Evolutionary conservation across 2,113 vertebrate genomes (phyloP), one percentile per base, ranked within the genome.

Genomic region (Orthonyx spaldingii): DNA sequence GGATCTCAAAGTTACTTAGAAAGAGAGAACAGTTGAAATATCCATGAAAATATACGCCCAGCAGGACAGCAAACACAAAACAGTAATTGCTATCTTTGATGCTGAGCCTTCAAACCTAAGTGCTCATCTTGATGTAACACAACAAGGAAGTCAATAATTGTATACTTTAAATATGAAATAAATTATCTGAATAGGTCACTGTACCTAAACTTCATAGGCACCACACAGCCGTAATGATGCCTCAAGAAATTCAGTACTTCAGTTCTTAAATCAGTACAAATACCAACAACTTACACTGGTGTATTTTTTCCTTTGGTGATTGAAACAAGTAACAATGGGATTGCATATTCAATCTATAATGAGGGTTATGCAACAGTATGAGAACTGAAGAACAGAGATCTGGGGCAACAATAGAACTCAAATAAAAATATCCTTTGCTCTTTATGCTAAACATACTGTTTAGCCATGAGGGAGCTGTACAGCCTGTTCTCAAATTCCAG

Each of bases 401-500:
- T 47, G 32, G 69, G 78, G 91, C 46, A 87, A 64, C 35, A 39
- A 30, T 65, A 93, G 72, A 90, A 82, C 19, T 80, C 49, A 74
- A 55, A 93, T 61, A 35, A 57, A 87, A 88, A 76, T 53, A 52
- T 94, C 87, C 77, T 35, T 91, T 72, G 90, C 46, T 86, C 84
- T 87, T 90, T 80, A 93, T 0, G 17, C 90, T 94, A 94, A 94
- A 69, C 94, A 77, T 42, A 82, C 69, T 87, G 78, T 60, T 92
- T 84, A 96, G 90, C 76, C 81, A 85, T 37, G 37, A 94, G 37
- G 49, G 84, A 92, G 90, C 94, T 93, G 93, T 41, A 96, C 96
- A 90, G 82, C 61, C 90, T 95, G 94, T 94, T 94, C 96, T 94
- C 63, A 90, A 94, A 94, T 94, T 94, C 92, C 95, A 90, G 75